These are phyloP conservation scores for Branchinecta lynchi DNA, from an alignment of 1,140 invertebrate genomes.

Conservation along the genomic window DNA sequence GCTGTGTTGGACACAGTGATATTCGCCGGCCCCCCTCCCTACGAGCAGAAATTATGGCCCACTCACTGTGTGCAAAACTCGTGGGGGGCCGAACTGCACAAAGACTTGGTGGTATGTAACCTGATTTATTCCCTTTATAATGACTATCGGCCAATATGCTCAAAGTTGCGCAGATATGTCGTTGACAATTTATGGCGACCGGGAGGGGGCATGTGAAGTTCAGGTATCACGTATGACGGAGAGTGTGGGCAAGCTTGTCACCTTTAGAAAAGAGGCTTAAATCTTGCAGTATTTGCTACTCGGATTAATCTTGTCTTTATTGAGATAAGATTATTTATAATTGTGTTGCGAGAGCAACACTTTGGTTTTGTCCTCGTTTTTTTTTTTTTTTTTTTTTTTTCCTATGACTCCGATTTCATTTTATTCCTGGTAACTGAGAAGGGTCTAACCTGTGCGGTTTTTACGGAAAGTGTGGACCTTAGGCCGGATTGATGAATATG, in stretches of 20 bases:
- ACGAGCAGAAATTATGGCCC: slow-evolving; percentile 82
- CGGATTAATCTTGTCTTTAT: no score
- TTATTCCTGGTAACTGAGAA: no score
- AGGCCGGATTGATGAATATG: no score
- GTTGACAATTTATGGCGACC: neutral
- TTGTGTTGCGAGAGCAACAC: no score
- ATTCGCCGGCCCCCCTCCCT: slow-evolving; percentile 66
- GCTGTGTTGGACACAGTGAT: slow-evolving; percentile 75
- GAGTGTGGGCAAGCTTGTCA: slow-evolving; percentile 21
- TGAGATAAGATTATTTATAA: no score
- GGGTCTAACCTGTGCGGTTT: no score
- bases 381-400: no score
- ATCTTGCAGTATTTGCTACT: no score
- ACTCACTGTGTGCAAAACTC: slow-evolving; percentile 85
- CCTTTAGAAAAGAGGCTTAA: neutral
- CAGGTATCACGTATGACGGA: slow-evolving; percentile 15
- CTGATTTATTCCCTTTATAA: slow-evolving; percentile 16
- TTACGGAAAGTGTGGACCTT: no score
- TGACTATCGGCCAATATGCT: neutral
- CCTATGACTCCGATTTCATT: no score
- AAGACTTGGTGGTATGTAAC: slow-evolving; percentile 58
- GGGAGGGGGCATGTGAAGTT: neutral
- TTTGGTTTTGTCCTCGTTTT: no score
- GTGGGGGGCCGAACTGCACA: slow-evolving; percentile 84
- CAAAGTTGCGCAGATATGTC: neutral